Base-by-base conservation (phyloP, 2,888 invertebrate genomes). In the Chrysomela aeneicollis region DNA sequence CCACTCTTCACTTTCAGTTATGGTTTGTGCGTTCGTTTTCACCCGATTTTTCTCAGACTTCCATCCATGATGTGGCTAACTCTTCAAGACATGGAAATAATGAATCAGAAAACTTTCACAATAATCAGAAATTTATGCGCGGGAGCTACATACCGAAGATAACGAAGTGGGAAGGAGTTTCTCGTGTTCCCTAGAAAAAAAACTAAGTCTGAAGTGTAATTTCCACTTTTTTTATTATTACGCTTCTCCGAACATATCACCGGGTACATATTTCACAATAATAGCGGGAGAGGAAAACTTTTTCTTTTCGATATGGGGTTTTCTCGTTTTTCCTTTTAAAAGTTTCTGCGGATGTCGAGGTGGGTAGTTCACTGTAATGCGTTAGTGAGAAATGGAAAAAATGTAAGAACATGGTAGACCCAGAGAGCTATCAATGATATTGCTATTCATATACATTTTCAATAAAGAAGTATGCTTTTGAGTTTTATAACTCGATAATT, bases 211-310 rank as follows among this genome's bases (percentile, higher is more conserved):
- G 57, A 46, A 59, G 47, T 64, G 66, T 66, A 68, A 68, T 68
- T 63, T 67, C 60, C 68, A 65, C 68, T 73, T 72, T 73, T 42
- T 42, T 74, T 70, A 74, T 73, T 73, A 75, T 76, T 74, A 71
- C 74, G 74, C 71, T 68, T 69, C 73, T 74, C 72, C 68, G 72
- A 72, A 72, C 74, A 68, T 72, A 72, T 74, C 73, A 71, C 65
- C 67, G 71, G 57, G 66, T 70, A 71, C 72, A 57, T 57, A 57
- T 57, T 57, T 57, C 57, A 57, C 57, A 57, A 57, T 57, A 47
- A 57, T 46, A 30, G 30, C 42, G 19, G 42, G 26, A 17, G 30
- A 47, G 46, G 30, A 22, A 57, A 57, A 57, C 47, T 57, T 57
- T 57, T 46, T 57, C 46, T 46, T 57, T 57, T 12, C 15, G 42